Evolutionary conservation across 1,140 invertebrate genomes (phyloP).

Genomic region (Bicyclus anynana): DNA sequence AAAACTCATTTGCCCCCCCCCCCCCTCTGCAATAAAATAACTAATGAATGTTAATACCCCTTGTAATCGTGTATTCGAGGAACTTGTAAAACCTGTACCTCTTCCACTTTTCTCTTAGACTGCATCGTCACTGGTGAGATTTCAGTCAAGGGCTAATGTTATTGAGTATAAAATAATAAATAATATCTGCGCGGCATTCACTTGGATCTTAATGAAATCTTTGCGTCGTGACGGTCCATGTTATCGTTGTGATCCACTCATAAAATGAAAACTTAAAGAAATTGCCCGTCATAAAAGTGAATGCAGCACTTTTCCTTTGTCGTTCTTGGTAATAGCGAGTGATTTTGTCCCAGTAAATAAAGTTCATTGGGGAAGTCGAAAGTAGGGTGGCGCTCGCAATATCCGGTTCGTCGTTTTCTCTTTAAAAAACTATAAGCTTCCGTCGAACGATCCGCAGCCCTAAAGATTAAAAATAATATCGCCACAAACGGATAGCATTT

Average conservation of each 20-base stretch:
- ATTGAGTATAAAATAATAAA: no score
- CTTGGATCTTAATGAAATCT: constrained; percentile 27
- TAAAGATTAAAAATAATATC: not conserved
- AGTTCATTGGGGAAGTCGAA: constrained; percentile 18
- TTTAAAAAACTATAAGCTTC: constrained; percentile 17
- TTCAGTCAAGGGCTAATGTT: no score
- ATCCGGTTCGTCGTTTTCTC: constrained; percentile 26
- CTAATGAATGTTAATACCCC: no score
- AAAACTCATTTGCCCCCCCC: no score
- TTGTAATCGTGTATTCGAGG: no score
- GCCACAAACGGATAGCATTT: no score
- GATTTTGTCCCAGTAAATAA: constrained; percentile 30
- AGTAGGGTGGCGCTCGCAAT: constrained; percentile 19
- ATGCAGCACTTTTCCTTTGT: constrained; percentile 33
- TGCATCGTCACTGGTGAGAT: no score
- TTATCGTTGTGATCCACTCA: constrained; percentile 18
- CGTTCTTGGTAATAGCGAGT: constrained; percentile 21
- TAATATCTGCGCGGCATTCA: constrained; percentile 14
- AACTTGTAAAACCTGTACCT: no score
- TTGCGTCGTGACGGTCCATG: constrained; percentile 10
- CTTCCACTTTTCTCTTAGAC: no score
- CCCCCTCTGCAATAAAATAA: no score
- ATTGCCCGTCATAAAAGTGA: constrained; percentile 44
- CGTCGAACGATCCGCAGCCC: not conserved
- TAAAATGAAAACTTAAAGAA: constrained; percentile 38